These are phyloP conservation scores for Dioctria linearis DNA, from an alignment of 2,888 invertebrate species.

Conservation along the genomic window DNA sequence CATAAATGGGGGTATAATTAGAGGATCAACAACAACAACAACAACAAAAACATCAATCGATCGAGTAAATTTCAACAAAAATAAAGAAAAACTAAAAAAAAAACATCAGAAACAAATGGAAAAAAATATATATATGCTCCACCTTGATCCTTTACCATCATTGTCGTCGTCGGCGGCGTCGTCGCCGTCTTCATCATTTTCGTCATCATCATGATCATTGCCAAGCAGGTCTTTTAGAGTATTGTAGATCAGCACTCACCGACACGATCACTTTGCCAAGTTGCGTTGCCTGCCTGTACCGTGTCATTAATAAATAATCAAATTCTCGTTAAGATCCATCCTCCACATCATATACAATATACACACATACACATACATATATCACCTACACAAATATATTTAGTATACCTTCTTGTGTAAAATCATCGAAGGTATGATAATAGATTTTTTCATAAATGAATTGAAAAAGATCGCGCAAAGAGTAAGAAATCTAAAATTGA, in stretches of 20 bases:
- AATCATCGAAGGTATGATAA: no score
- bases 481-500: not conserved
- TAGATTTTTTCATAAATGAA: not conserved
- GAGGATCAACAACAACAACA: no score
- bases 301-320: slow-evolving; percentile 63
- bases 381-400: not conserved
- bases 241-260: not conserved
- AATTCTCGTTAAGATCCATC: slow-evolving; percentile 61
- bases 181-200: no score
- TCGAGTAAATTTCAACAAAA: not conserved
- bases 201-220: no score
- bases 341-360: not conserved
- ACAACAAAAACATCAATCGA: not conserved
- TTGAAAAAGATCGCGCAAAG: not conserved
- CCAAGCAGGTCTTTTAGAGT: no score
- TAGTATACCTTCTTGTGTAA: not conserved
- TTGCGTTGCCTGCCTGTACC: not conserved
- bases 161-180: not conserved
- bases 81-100: not conserved
- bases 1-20: not conserved
- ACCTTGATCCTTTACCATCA: slow-evolving; percentile 1
- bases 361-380: not conserved
- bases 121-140: not conserved
- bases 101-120: not conserved
- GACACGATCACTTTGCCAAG: not conserved